Percentiles rank a stretch among this genome's conserved stretches.
These are phyloP conservation scores for Malurus elegans DNA, from an alignment of 2,113 vertebrate species.

Conservation along the genomic window DNA sequence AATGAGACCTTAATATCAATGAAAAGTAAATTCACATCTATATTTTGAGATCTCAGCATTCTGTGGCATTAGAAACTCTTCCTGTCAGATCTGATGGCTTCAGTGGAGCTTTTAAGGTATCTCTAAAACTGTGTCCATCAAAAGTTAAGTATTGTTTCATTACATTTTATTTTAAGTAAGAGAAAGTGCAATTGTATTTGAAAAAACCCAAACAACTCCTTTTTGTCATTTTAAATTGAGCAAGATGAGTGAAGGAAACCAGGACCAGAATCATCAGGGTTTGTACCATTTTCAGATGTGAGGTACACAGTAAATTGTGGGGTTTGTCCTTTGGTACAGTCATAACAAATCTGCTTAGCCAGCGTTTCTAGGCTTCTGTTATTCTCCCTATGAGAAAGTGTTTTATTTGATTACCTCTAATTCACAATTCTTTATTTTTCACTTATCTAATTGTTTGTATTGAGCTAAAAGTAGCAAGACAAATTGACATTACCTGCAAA, in stretches of 20 bases:
- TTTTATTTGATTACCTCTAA: neutral
- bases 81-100: neutral
- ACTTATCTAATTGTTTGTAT: neutral
- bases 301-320: neutral
- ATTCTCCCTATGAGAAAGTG: neutral
- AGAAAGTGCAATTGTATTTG: neutral
- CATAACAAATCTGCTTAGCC: neutral
- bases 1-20: constrained; percentile 1
- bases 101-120: neutral
- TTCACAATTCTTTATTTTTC: constrained; percentile 30
- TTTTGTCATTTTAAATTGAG: neutral
- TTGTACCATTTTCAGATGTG: neutral
- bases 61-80: neutral
- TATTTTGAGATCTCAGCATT: neutral
- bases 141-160: neutral
- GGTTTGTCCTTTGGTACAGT: neutral
- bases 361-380: neutral
- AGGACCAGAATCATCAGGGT: neutral
- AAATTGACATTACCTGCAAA: neutral
- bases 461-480: neutral
- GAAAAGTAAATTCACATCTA: neutral
- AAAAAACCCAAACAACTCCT: neutral
- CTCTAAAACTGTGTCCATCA: neutral
- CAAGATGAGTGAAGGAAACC: neutral
- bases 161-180: neutral